Evolutionary conservation across 2,888 invertebrate genomes (phyloP).

Genomic region (Anticlea derivata): DNA sequence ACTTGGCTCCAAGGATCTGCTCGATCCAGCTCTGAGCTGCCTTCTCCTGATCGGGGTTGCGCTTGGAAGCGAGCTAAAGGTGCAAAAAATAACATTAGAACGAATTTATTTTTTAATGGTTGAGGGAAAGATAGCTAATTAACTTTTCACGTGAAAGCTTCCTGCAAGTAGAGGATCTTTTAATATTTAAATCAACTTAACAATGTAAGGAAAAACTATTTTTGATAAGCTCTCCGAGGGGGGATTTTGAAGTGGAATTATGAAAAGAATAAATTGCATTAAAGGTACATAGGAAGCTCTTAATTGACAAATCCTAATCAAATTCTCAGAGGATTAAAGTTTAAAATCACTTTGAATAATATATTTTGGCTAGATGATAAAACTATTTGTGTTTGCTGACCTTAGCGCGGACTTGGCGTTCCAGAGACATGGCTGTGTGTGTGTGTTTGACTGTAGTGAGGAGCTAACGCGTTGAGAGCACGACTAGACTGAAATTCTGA

Average conservation of each 20-base stretch:
- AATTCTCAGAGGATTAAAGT: neutral
- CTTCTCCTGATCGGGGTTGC: conserved; percentile 91
- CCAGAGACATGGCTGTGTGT: conserved; percentile 90
- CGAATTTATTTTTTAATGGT: too few relatives aligned
- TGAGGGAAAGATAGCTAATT: too few relatives aligned
- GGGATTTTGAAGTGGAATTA: too few relatives aligned
- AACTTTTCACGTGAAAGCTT: too few relatives aligned
- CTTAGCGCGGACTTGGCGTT: conserved; percentile 96
- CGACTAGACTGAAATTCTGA: conserved; percentile 80
- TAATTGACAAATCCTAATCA: too few relatives aligned
- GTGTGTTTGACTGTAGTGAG: conserved; percentile 53
- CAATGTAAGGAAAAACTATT: too few relatives aligned
- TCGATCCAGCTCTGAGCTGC: conserved; percentile 98
- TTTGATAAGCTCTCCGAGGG: too few relatives aligned
- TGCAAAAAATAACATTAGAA: neutral
- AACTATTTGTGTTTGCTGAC: conserved; percentile 62
- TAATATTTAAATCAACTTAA: too few relatives aligned
- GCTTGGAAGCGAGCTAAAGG: conserved; percentile 91
- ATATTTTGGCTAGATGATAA: neutral
- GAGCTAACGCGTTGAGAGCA: conserved; percentile 64
- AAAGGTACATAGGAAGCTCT: too few relatives aligned
- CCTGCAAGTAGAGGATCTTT: too few relatives aligned
- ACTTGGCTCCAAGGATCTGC: conserved; percentile 92
- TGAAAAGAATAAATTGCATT: neutral
- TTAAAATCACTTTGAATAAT: neutral